Percentiles rank a stretch among this genome's conserved stretches.
Evolutionary conservation across 2,113 vertebrate species (phyloP).

Genomic region (Chionis minor): DNA sequence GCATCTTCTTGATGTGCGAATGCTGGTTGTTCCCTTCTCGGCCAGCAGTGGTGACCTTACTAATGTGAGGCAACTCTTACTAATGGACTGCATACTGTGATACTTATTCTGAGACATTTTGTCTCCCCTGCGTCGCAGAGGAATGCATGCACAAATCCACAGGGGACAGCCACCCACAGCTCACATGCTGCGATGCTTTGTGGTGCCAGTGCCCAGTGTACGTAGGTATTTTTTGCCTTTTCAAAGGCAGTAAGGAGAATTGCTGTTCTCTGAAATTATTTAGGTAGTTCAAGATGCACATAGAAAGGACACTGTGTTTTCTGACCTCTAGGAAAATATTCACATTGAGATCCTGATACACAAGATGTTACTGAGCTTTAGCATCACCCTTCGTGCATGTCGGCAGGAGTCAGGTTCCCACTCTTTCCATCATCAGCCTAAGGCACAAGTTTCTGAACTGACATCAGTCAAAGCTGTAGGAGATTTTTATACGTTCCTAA

Average conservation of each 20-base stretch:
- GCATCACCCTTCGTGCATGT: no score
- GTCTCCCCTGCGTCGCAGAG: background rate
- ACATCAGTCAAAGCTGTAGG: background rate
- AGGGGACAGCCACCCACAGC: background rate
- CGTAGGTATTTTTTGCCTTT: background rate
- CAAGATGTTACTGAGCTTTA: background rate
- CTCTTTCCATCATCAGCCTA: background rate
- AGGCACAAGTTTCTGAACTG: background rate
- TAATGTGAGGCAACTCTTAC: background rate
- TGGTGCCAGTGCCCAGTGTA: background rate
- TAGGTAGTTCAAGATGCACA: background rate
- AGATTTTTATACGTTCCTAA: background rate
- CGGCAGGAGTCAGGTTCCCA: background rate
- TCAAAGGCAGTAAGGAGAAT: background rate
- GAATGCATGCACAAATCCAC: background rate
- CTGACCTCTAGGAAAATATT: background rate
- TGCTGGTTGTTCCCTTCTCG: background rate
- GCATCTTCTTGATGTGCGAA: no score
- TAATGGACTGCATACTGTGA: background rate
- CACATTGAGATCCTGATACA: background rate
- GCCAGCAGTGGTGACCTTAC: background rate
- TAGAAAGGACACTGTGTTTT: background rate
- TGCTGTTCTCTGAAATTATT: background rate
- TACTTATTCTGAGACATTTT: background rate
- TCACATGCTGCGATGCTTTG: background rate